Base-by-base conservation (phyloP, 2,797 vertebrate genomes). In the Lagorchestes hirsutus region DNA sequence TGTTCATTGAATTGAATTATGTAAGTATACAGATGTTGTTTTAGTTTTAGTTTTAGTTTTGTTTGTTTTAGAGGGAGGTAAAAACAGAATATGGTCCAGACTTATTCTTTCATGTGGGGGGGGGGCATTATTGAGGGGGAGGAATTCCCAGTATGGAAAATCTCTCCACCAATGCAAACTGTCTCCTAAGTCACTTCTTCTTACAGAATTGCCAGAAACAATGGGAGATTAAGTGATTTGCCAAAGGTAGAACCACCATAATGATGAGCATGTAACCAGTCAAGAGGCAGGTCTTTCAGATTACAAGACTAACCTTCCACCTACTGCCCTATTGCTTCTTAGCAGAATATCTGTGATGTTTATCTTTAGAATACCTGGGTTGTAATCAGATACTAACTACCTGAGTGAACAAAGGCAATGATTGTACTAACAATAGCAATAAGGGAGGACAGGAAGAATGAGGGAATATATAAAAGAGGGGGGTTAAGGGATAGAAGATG, bases 1-100 rank as follows among this genome's bases (percentile, higher is more conserved):
- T 29, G 57, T 29, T 58, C 29, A 58, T 29, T 62, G 59, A 34
- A 34, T 62, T 62, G 59, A 29, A n/a, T 96, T 93, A n/a, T 91
- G 10, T 52, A 94, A 95, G 27, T 91, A 93, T 93, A 91, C 31
- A 95, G 40, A 59, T 95, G 91, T 31, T 59, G 58, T 13, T 34
- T 62, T 31, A 8, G 57, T 58, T 58, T 29, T 57, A 27, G 27
- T 58, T 57, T 57, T 27, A 46, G 46, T 46, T 57, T 29, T 58
- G 27, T 29, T 58, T 58, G 29, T 62, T 62, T 62, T 62, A 31
- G 29, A 62, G 34, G 59, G 29, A 11, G 29, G 29, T 34, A 62
- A 62, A 11, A 2, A 3, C 29, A 62, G 59, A 62, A 62, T 34
- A 31, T 1, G 10, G 59, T 34, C 29, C 12, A 34, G 59, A 62